Conservation (phyloP, 2,113 vertebrate species). For the Poecile atricapillus region DNA sequence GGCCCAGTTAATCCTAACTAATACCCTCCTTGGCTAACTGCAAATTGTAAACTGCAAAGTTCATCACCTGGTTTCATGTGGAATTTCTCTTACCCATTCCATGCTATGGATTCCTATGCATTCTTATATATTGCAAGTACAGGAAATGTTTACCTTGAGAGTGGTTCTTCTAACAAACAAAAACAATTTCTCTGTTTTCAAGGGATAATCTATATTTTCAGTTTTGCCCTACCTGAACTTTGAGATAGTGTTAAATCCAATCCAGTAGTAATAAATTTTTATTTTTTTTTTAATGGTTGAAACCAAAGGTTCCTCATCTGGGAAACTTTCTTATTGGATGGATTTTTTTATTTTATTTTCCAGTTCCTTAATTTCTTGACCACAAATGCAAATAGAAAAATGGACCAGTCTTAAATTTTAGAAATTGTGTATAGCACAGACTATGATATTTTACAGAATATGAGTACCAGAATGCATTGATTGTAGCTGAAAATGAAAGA, state of each 20-base stretch:
- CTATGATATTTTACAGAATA: background rate
- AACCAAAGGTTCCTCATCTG: background rate
- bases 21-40: background rate
- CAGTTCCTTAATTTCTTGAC: background rate
- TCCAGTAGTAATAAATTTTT: background rate
- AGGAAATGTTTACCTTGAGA: background rate
- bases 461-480: background rate
- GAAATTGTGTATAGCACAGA: background rate
- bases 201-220: background rate
- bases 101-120: background rate
- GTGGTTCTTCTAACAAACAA: background rate
- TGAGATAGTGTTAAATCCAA: background rate
- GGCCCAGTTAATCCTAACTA: background rate
- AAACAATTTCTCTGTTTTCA: background rate
- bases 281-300: background rate
- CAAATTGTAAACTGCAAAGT: background rate
- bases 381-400: background rate
- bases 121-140: background rate
- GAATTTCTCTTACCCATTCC: background rate
- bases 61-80: background rate
- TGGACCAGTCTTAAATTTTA: background rate
- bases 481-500: background rate
- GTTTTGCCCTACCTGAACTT: background rate
- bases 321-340: background rate
- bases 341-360: background rate